phyloP scores from a whole-genome alignment of 2,113 vertebrate species.

The Calonectris borealis region DNA sequence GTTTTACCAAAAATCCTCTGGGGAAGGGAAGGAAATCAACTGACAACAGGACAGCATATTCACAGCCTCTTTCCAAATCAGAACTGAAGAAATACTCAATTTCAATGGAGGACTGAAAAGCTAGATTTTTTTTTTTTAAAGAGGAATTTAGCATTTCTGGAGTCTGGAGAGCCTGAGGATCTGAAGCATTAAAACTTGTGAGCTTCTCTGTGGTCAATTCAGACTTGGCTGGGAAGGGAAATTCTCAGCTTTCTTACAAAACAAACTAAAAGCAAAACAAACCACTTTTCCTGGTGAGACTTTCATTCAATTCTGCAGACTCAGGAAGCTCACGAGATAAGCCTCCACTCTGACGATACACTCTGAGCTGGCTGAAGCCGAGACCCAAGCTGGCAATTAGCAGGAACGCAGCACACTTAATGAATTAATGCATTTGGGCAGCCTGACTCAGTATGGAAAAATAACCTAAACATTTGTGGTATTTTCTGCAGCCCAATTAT shows the following conservation, averaged over 20 bases:
- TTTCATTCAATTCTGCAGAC: constrained; percentile 66
- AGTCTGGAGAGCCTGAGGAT: neutral
- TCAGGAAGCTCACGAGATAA: constrained; percentile 62
- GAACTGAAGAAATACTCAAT: neutral
- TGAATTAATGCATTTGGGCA: neutral
- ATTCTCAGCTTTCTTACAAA: constrained; percentile 66
- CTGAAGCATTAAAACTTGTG: neutral
- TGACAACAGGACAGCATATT: neutral
- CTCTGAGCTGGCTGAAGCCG: neutral
- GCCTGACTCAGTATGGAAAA: neutral
- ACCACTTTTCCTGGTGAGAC: constrained; percentile 66
- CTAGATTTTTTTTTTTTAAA: neutral
- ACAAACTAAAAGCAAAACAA: constrained; percentile 65
- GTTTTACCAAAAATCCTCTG: neutral
- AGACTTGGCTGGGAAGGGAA: constrained; percentile 61
- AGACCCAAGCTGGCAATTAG: neutral
- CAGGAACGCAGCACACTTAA: neutral
- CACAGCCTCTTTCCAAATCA: neutral
- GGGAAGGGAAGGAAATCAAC: neutral
- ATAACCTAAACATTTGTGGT: neutral
- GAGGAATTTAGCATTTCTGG: neutral
- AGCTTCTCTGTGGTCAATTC: neutral
- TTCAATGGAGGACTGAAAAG: neutral
- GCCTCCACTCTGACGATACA: neutral
- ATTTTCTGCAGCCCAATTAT: neutral